phyloP scores from a whole-genome alignment of 2,888 invertebrate genomes.

The Chalcosyrphus nemorum region DNA sequence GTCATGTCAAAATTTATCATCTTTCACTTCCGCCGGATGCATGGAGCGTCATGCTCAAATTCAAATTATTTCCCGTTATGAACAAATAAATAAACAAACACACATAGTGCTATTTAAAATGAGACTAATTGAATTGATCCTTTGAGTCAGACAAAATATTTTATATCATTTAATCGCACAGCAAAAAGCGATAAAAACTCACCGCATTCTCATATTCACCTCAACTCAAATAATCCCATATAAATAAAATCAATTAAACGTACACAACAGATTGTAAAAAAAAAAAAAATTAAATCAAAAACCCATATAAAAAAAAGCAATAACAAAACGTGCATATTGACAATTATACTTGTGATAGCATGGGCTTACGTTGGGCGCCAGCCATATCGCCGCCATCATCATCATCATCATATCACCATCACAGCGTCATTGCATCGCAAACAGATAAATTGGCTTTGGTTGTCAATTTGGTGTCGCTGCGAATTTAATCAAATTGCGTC shows the following conservation, averaged over 20 bases:
- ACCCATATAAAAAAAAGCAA: slow-evolving; percentile 14
- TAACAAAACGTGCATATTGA: slow-evolving; percentile 34
- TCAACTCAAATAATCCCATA: slow-evolving; percentile 55
- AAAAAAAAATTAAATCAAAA: slow-evolving; percentile 9
- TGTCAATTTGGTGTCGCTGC: slow-evolving; percentile 69
- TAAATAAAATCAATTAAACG: slow-evolving; percentile 63
- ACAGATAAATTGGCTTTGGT: slow-evolving; percentile 69
- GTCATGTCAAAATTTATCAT: slow-evolving; percentile 36
- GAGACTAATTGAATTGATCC: slow-evolving; percentile 70
- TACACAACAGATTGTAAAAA: slow-evolving; percentile 14
- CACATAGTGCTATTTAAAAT: slow-evolving; percentile 45
- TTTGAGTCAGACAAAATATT: slow-evolving; percentile 63
- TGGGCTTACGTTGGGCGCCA: slow-evolving; percentile 2
- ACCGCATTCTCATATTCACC: slow-evolving; percentile 29
- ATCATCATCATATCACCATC: slow-evolving; percentile 14
- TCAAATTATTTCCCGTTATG: slow-evolving; percentile 37
- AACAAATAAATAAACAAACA: not conserved
- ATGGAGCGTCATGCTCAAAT: slow-evolving; percentile 27
- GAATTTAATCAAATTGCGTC: slow-evolving; percentile 69
- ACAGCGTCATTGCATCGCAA: slow-evolving; percentile 58
- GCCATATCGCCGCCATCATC: slow-evolving; percentile 16
- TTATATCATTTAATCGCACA: slow-evolving; percentile 54
- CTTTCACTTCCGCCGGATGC: slow-evolving; percentile 33
- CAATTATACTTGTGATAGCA: slow-evolving; percentile 53
- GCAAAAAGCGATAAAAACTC: slow-evolving; percentile 32